Base-by-base conservation (phyloP, 2,888 invertebrate genomes). In the Gortyna flavago region DNA sequence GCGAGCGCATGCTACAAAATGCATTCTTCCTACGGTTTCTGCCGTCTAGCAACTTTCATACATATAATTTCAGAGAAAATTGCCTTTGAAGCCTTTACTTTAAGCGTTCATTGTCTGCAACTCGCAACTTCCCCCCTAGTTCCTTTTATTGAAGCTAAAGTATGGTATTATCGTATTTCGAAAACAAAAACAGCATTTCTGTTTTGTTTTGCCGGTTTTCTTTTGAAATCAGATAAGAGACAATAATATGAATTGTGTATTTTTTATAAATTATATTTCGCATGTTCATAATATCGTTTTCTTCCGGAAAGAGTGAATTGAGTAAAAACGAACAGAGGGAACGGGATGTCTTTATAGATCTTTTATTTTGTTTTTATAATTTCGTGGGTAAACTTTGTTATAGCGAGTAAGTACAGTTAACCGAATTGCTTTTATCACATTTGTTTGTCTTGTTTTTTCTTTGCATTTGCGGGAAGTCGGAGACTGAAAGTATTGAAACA, bases 21-120 rank as follows among this genome's bases (percentile, higher is more conserved):
- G 90, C 91, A 92, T 92, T 91, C 88, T 91, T 90, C 88, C 80
- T 87, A 87, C 87, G 87, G 86, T 89, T 84, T 89, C 89, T 81
- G 72, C 83, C 79, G 92, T 93, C 93, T 93, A 91, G 86, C 87
- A 92, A 93, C 91, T 93, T 93, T 92, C 88, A 91, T 90, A 90
- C 85, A 88, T 90, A 91, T 92, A 91, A 92, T 92, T 91, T 92
- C 84, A 84, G 87, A 89, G 89, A 88, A 91, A 91, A 92, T 92
- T 92, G 90, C 90, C 90, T 87, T 90, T 84, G 88, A 89, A 89
- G 81, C 86, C 83, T 89, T 89, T 86, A 85, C 81, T 85, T 87
- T 85, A 88, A 88, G 75, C 83, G 83, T 75, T 87, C 87, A 89
- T 90, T 89, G 91, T 91, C 90, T 87, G 73, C 85, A 80, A 78